Percentiles rank a stretch among this genome's conserved stretches.
These are phyloP conservation scores for Pilophorus perplexus DNA, from an alignment of 2,888 invertebrate species.

Conservation along the genomic window DNA sequence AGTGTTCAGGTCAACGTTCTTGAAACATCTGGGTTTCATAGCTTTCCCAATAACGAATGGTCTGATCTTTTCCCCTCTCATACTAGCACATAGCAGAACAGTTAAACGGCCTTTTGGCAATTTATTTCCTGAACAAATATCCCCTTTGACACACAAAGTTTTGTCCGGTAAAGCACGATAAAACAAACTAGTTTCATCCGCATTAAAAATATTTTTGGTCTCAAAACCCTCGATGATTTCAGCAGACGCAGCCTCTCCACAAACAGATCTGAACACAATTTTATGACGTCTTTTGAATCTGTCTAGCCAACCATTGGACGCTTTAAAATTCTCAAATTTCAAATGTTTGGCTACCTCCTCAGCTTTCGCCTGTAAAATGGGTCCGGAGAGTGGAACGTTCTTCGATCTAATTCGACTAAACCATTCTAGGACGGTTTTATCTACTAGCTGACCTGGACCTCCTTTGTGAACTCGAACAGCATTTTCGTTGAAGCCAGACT, in stretches of 20 bases:
- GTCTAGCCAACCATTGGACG: conserved; percentile 23
- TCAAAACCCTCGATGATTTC: conserved; percentile 42
- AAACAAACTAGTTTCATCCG: conserved; percentile 39
- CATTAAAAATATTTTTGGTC: conserved; percentile 44
- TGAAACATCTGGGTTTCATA: conserved; percentile 43
- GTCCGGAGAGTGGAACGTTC: conserved; percentile 23
- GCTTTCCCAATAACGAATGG: conserved; percentile 47
- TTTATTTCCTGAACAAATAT: conserved; percentile 49
- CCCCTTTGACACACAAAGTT: conserved; percentile 48
- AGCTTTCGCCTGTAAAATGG: conserved; percentile 14
- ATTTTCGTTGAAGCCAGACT: neutral
- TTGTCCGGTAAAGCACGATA: conserved; percentile 48
- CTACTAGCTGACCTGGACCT: neutral
- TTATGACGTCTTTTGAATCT: conserved; percentile 4
- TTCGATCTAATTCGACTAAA: conserved; percentile 7
- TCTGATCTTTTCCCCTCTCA: conserved; percentile 44
- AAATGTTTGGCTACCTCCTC: conserved; percentile 4
- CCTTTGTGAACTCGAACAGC: neutral
- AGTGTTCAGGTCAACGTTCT: conserved; percentile 3
- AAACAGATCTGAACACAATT: no score
- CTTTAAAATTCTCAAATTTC: conserved; percentile 1
- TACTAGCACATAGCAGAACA: conserved; percentile 48
- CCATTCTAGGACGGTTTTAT: neutral
- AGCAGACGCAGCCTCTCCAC: no score
- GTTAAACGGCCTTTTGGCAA: conserved; percentile 49